phyloP scores from a whole-genome alignment of 2,113 vertebrate genomes.

The Zingel zingel region DNA sequence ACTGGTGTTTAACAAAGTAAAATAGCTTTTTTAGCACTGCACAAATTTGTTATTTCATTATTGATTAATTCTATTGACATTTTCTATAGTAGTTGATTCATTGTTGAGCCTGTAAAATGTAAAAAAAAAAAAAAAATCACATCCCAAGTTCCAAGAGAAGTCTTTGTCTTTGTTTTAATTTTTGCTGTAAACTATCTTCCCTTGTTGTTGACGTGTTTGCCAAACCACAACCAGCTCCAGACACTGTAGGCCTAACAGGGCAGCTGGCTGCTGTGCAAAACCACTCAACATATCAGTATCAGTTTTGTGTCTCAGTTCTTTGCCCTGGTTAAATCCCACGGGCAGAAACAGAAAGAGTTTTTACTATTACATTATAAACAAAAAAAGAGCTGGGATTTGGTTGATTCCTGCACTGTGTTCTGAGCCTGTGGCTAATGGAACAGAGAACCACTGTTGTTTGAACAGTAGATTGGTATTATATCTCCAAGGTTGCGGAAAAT shows the following conservation, averaged over 20 bases:
- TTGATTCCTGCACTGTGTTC: not conserved
- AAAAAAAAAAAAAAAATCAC: not conserved
- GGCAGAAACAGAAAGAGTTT: not conserved
- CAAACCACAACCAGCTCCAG: slow-evolving; percentile 13
- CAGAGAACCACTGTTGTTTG: slow-evolving; percentile 28
- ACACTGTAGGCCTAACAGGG: not conserved
- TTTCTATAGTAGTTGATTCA: not conserved
- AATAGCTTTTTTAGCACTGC: not conserved
- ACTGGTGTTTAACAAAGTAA: not conserved
- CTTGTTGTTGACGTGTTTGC: not conserved
- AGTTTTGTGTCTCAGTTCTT: slow-evolving; percentile 34
- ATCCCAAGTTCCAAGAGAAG: not conserved
- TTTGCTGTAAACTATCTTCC: not conserved
- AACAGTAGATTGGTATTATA: slow-evolving; percentile 21
- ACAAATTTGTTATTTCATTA: not conserved
- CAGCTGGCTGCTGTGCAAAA: not conserved
- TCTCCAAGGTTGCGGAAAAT: not conserved
- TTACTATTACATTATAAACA: slow-evolving; percentile 4
- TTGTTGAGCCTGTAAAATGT: not conserved
- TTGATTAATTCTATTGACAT: not conserved
- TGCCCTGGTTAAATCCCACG: slow-evolving; percentile 23
- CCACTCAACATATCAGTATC: slow-evolving; percentile 32
- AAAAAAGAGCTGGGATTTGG: not conserved
- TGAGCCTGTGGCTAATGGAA: not conserved
- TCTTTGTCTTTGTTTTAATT: not conserved